These are phyloP conservation scores for Sebastes steindachneri DNA, from an alignment of 2,797 vertebrate species.

Conservation along the genomic window DNA sequence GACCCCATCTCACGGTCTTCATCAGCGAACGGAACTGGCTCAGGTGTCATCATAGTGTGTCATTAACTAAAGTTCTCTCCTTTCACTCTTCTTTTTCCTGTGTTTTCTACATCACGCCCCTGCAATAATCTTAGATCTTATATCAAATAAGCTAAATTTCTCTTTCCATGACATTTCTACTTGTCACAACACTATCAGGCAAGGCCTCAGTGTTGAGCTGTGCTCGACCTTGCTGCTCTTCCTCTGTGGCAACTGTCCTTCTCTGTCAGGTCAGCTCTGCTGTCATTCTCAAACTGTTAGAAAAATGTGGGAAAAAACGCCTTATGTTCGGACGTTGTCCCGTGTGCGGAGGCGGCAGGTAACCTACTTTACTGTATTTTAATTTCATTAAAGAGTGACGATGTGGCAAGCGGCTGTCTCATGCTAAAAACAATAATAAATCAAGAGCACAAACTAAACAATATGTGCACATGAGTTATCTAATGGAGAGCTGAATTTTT, in stretches of 20 bases:
- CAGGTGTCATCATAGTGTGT: not conserved
- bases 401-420: too few relatives aligned
- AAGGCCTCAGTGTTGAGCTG: not conserved
- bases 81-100: too few relatives aligned
- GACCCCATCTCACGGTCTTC: not conserved
- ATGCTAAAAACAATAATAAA: too few relatives aligned
- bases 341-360: not conserved
- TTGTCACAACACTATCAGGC: not conserved
- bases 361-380: not conserved
- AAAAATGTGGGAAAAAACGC: not conserved
- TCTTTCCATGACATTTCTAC: too few relatives aligned
- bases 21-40: not conserved
- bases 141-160: too few relatives aligned
- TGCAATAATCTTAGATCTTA: too few relatives aligned
- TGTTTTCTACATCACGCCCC: too few relatives aligned
- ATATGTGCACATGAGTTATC: too few relatives aligned
- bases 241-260: not conserved
- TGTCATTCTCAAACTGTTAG: not conserved
- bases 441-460: too few relatives aligned
- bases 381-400: too few relatives aligned
- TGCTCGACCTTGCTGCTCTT: not conserved
- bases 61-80: not conserved
- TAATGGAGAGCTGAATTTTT: too few relatives aligned
- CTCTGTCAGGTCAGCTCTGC: not conserved
- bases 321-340: too few relatives aligned